Percentiles rank a stretch among this genome's conserved stretches.
phyloP scores from a whole-genome alignment of 1,140 invertebrate species.

The Heliothis subflexa region DNA sequence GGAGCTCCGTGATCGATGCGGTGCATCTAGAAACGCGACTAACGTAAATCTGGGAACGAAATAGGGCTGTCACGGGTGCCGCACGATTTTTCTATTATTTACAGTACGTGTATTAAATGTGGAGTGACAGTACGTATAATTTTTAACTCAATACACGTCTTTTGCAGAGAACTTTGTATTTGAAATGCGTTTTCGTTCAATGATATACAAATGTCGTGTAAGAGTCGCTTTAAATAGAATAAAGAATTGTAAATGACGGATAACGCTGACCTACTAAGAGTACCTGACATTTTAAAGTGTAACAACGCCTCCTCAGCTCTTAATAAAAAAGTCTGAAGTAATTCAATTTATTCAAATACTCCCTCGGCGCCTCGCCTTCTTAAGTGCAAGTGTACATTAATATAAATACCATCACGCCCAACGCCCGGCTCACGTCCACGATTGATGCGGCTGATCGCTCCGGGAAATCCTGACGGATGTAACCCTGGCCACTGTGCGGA shows the following conservation, averaged over 20 bases:
- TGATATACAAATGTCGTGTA: too few species aligned
- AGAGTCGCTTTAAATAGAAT: too few species aligned
- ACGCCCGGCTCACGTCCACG: conserved; percentile 33
- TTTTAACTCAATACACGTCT: too few species aligned
- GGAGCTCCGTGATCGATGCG: conserved; percentile 29
- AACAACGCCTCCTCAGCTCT: neutral
- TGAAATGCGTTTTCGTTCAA: too few species aligned
- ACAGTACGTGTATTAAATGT: too few species aligned
- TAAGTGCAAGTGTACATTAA: conserved; percentile 30
- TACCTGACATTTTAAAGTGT: too few species aligned
- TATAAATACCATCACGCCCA: conserved; percentile 33
- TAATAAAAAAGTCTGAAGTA: neutral
- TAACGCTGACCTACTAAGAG: too few species aligned
- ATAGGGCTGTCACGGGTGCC: conserved; percentile 14
- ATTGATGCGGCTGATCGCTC: conserved; percentile 40
- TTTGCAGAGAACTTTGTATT: too few species aligned
- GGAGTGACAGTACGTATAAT: too few species aligned
- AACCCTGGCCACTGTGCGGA: conserved; percentile 7
- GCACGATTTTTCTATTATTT: too few species aligned
- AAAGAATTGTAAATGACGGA: too few species aligned
- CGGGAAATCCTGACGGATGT: conserved; percentile 40
- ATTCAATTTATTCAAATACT: neutral
- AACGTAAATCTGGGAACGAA: conserved; percentile 29
- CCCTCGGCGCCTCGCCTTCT: neutral
- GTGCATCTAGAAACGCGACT: conserved; percentile 33